Base-by-base conservation (phyloP, 2,888 invertebrate species). In the Drosophila kambysellisi region DNA sequence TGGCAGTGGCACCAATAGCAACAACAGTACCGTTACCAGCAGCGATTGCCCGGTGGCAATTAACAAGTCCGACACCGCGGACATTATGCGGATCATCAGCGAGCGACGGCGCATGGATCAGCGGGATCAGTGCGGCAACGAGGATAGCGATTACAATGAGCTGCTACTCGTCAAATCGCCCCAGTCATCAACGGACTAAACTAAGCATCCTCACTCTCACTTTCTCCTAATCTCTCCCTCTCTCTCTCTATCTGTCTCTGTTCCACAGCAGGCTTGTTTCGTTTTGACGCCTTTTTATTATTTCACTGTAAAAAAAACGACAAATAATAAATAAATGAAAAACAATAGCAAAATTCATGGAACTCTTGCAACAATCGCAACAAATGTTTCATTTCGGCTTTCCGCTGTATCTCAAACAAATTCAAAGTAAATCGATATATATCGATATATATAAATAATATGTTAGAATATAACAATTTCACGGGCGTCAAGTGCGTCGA, bases 111-210 rank as follows among this genome's bases (percentile, higher is more conserved):
- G 89, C 65, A 91, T 93, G 83, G 93, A 93, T 70, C 92, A 93
- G 72, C 90, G 90, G 9, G 93, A 93, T 76, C 92, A 89, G 66
- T 85, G 91, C 69, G 92, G 92, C 69, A 92, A 92, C 76, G 93
- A 93, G 83, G 93, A 93, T 80, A 91, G 93, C 41, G 93, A 93
- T 76, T 93, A 93, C 81, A 93, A 92, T 63, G 93, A 93, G 79
- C 81, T 93, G 46, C 63, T 93, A 52, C 79, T 93, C 43, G 92
- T 92, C 64, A 93, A 93, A 62, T 92, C 93, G 20, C 91, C 92
- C 41, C 90, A 92, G 68, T 92, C 93, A 43, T 92, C 93, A 4
- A 90, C 87, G 68, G 93, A 93, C 37, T 87, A 81, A 68, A 33
- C 66, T 60, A 62, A 62, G 41, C 52, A 37, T 20, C 32, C 33